Evolutionary conservation across 2,113 vertebrate genomes (phyloP).

Genomic region (Eleginops maclovinus): DNA sequence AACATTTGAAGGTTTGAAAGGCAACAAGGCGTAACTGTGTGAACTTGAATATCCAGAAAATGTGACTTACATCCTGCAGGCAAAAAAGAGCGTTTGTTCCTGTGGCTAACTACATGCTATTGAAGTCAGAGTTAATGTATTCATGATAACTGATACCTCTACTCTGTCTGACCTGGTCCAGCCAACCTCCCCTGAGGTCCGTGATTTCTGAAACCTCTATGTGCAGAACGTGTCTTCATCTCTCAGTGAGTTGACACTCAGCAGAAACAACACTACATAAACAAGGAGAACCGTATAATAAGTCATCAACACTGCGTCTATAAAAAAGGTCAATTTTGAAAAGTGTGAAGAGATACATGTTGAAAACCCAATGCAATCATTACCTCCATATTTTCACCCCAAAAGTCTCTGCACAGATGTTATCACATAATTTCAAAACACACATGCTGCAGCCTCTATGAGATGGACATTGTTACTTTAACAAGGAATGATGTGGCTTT

Average conservation of each 20-base stretch:
- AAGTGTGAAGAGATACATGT: constrained; percentile 71
- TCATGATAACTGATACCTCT: constrained; percentile 42
- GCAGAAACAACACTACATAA: constrained; percentile 56
- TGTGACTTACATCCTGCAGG: constrained; percentile 32
- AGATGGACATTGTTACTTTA: constrained; percentile 77
- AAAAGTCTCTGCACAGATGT: constrained; percentile 58
- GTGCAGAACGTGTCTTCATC: constrained; percentile 72
- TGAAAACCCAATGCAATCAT: constrained; percentile 66
- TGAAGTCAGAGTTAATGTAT: constrained; percentile 41
- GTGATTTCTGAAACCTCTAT: constrained; percentile 51
- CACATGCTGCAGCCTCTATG: constrained; percentile 44
- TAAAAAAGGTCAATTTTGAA: constrained; percentile 73
- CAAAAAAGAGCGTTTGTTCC: constrained; percentile 39
- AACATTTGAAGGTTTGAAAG: constrained; percentile 15
- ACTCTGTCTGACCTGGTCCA: constrained; percentile 46
- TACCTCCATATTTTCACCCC: constrained; percentile 43
- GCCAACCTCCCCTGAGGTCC: constrained; percentile 38
- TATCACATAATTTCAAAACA: constrained; percentile 56
- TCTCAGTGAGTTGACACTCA: constrained; percentile 45
- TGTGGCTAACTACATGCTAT: constrained; percentile 26
- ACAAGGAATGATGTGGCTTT: constrained; percentile 70
- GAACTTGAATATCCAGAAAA: constrained; percentile 36
- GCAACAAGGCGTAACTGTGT: constrained; percentile 23
- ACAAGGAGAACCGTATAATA: constrained; percentile 59
- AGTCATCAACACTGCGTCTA: constrained; percentile 44